phyloP scores from a whole-genome alignment of 2,797 vertebrate genomes.

The Gymnopithys bicolor region DNA sequence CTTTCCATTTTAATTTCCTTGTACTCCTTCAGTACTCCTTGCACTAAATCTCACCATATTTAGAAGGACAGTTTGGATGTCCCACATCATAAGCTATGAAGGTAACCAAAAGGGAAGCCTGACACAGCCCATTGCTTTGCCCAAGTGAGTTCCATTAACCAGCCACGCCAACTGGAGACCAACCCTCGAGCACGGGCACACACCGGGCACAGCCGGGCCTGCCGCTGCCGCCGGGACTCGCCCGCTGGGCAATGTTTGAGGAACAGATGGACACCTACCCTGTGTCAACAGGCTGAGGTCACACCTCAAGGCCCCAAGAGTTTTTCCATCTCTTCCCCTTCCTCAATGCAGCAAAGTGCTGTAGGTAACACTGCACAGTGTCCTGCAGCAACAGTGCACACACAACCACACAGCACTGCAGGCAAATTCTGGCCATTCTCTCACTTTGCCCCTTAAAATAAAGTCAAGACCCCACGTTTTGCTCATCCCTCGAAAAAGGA shows the following conservation, averaged over 20 bases:
- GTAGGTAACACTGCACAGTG: fast-evolving
- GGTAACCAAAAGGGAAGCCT: neutral
- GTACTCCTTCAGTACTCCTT: constrained; percentile 22
- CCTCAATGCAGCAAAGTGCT: fast-evolving
- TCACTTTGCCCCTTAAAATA: too few species aligned
- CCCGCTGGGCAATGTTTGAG: fast-evolving
- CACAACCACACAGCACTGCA: fast-evolving
- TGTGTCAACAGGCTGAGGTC: neutral
- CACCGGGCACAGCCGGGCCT: neutral
- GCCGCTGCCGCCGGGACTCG: fast-evolving
- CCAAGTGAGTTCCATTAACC: neutral
- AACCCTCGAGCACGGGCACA: neutral
- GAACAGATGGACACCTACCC: neutral
- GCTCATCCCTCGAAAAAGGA: neutral
- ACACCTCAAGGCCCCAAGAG: neutral
- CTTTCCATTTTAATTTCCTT: constrained; percentile 65
- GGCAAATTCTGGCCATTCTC: neutral
- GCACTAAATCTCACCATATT: constrained; percentile 16
- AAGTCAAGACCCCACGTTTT: neutral
- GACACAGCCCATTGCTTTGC: neutral
- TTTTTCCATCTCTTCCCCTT: neutral
- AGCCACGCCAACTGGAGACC: neutral
- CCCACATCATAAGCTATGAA: neutral
- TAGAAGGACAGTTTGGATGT: constrained; percentile 13
- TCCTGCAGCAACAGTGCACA: fast-evolving